phyloP scores from a whole-genome alignment of 1,140 invertebrate species.

The Limonius californicus region DNA sequence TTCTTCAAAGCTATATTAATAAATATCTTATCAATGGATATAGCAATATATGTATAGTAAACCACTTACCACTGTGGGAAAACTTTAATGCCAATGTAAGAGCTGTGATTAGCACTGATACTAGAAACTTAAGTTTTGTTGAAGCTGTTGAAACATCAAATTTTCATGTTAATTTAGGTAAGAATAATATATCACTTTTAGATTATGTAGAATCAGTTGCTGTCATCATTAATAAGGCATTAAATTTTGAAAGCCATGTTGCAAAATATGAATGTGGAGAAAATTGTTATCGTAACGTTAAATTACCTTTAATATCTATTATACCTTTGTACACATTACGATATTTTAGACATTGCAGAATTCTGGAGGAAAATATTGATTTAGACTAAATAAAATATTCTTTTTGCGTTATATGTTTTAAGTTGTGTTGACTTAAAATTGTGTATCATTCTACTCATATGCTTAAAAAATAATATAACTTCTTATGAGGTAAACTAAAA shows the following conservation, averaged over 20 bases:
- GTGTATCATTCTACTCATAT: too few relatives aligned
- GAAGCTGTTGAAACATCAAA: slow-evolving; percentile 14
- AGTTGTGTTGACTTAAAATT: too few relatives aligned
- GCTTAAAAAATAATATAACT: too few relatives aligned
- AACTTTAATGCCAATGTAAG: slow-evolving; percentile 19
- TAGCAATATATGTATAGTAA: slow-evolving; percentile 6
- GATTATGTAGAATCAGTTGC: slow-evolving; percentile 16
- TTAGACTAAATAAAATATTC: too few relatives aligned
- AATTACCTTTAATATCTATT: too few relatives aligned
- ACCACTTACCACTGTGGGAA: slow-evolving; percentile 15
- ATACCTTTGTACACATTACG: too few relatives aligned
- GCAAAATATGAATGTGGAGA: slow-evolving; percentile 25
- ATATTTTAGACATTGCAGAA: too few relatives aligned
- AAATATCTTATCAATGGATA: background rate
- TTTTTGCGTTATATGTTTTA: too few relatives aligned
- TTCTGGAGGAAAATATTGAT: too few relatives aligned
- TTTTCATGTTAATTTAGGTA: slow-evolving; percentile 20
- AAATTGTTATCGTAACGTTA: slow-evolving; percentile 23
- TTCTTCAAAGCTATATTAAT: slow-evolving; percentile 10
- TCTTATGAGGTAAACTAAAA: too few relatives aligned
- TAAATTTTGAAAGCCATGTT: slow-evolving; percentile 18
- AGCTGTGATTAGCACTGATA: slow-evolving; percentile 13
- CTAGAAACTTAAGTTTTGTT: slow-evolving; percentile 3
- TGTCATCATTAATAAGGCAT: slow-evolving; percentile 22
- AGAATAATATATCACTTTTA: slow-evolving; percentile 19